A percentile compares a stretch with the other conserved stretches of the same genome.
These are phyloP conservation scores for Brachionichthys hirsutus DNA, from an alignment of 2,113 vertebrate genomes.

Conservation along the genomic window DNA sequence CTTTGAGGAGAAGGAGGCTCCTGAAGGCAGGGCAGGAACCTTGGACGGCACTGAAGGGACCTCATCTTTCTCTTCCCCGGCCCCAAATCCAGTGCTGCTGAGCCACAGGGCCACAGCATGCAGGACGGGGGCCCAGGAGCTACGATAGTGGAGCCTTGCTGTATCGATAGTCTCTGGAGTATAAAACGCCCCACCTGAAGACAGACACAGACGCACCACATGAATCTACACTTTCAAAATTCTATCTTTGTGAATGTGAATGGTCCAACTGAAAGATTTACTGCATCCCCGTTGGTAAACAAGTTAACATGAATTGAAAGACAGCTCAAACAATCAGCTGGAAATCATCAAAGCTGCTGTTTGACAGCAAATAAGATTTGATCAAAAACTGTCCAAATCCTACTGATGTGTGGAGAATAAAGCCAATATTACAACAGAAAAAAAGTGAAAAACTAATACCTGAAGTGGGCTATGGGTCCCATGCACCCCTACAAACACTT, in stretches of 20 bases:
- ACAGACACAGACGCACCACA: constrained; percentile 4
- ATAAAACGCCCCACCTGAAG: constrained; percentile 93
- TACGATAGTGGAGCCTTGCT: constrained; percentile 92
- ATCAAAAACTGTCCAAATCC: background rate
- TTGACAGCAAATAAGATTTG: background rate
- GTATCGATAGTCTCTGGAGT: constrained; percentile 98
- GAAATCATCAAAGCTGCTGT: too few species aligned
- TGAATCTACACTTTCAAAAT: too few species aligned
- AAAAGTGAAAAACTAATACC: background rate
- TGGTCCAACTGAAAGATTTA: background rate
- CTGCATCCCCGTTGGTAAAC: background rate
- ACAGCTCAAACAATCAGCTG: too few species aligned
- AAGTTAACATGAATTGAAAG: background rate
- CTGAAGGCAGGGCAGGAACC: constrained; percentile 56
- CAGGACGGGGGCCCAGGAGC: constrained; percentile 93
- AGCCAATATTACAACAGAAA: background rate
- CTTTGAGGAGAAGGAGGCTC: constrained; percentile 73
- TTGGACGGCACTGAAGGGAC: constrained; percentile 39
- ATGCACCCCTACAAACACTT: constrained; percentile 2
- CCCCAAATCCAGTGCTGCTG: constrained; percentile 88
- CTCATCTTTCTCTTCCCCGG: constrained; percentile 77
- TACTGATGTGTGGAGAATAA: background rate
- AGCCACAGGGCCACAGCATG: constrained; percentile 95
- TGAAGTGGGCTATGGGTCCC: background rate
- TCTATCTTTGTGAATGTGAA: too few species aligned